phyloP scores from a whole-genome alignment of 2,888 invertebrate species.

The Heliconius sara region DNA sequence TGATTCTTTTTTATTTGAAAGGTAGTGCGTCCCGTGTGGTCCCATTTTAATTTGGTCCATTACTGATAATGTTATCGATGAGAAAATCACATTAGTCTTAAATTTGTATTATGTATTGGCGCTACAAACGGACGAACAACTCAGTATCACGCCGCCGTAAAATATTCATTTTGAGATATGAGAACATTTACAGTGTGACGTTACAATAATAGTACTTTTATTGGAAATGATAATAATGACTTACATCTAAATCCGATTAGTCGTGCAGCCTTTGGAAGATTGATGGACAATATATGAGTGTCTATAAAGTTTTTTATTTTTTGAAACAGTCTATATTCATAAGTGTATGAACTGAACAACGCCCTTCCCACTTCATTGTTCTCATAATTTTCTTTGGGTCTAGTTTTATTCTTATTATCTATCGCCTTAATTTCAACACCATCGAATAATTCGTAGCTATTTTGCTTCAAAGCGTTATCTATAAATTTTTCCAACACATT shows the following conservation, averaged over 20 bases:
- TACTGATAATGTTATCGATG: too few species aligned
- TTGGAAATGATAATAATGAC: constrained; percentile 43
- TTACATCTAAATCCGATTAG: constrained; percentile 86
- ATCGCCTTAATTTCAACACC: constrained; percentile 80
- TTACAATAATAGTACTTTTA: not conserved
- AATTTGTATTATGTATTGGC: too few species aligned
- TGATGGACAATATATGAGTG: constrained; percentile 86
- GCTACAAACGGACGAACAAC: too few species aligned
- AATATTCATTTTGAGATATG: too few species aligned
- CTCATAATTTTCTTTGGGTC: constrained; percentile 42
- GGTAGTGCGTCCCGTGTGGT: too few species aligned
- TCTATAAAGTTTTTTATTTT: constrained; percentile 85
- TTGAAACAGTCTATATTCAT: constrained; percentile 83
- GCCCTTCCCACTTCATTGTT: constrained; percentile 63
- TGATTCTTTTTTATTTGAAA: too few species aligned
- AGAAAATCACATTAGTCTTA: too few species aligned
- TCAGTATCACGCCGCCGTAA: too few species aligned
- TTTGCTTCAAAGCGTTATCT: constrained; percentile 82
- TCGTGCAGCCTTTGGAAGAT: constrained; percentile 87
- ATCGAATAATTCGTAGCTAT: constrained; percentile 83
- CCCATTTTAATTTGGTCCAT: too few species aligned
- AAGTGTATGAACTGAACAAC: constrained; percentile 70
- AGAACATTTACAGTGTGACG: too few species aligned
- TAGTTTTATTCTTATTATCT: constrained; percentile 50
- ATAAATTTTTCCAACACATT: constrained; percentile 82